phyloP scores from a whole-genome alignment of 1,140 invertebrate genomes.

The Rhynchophorus ferrugineus region DNA sequence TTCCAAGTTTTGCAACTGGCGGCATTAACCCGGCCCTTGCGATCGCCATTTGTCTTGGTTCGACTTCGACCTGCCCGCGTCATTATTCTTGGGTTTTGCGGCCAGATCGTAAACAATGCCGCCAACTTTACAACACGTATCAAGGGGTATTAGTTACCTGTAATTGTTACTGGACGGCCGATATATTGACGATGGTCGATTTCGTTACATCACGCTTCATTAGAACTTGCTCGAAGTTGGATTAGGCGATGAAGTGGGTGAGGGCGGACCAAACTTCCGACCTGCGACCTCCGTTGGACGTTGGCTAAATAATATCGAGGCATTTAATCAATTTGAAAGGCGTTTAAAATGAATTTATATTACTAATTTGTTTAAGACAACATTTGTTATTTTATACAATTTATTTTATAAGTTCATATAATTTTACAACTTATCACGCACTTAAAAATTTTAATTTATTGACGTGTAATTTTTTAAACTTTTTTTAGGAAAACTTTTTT shows the following conservation, averaged over 20 bases:
- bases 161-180: constrained; percentile 33
- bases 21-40: constrained; percentile 39
- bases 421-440: too few relatives aligned
- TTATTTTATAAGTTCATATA: too few relatives aligned
- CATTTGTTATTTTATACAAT: too few relatives aligned
- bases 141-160: constrained; percentile 40
- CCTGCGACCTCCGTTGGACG: too few relatives aligned
- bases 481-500: too few relatives aligned
- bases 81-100: constrained; percentile 38
- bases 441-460: too few relatives aligned
- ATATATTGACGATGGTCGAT: constrained; percentile 36
- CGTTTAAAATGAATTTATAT: too few relatives aligned
- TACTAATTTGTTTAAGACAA: too few relatives aligned
- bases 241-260: constrained; percentile 19
- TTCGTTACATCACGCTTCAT: constrained; percentile 38
- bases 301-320: too few relatives aligned
- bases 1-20: constrained; percentile 37
- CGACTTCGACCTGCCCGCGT: constrained; percentile 31
- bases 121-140: constrained; percentile 41
- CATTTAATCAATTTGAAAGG: too few relatives aligned
- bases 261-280: too few relatives aligned
- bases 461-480: too few relatives aligned
- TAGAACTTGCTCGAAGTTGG: constrained; percentile 31
- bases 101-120: constrained; percentile 39
- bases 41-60: constrained; percentile 41